Evolutionary conservation across 2,113 vertebrate genomes (phyloP), one percentile per base, ranked within the genome.

Genomic region (Toxostoma redivivum): DNA sequence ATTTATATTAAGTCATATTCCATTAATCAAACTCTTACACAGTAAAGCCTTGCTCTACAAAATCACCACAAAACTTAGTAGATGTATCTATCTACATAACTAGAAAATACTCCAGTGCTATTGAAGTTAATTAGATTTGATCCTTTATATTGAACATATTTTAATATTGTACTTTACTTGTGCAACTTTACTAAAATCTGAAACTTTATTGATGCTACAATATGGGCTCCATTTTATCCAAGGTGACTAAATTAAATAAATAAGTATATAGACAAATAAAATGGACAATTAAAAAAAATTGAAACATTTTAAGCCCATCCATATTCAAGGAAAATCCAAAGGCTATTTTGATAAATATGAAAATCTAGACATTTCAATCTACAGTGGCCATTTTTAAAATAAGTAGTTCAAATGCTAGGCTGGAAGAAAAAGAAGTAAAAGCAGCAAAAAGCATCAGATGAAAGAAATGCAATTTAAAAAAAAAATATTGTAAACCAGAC

Each of bases 401-500:
- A 56, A 33, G 23, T 30, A 37, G 18, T 66, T 86, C 13, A 73
- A 86, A 30, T 76, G 18, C 44, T 64, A 54, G 35, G 37, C 56
- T 94, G 86, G 56, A 88, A 86, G 27, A 30, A 88, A 84, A 56
- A 88, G 38, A 90, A 92, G 17, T 44, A 86, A 88, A 86, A 88
- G 42, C 13, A 78, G 70, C 0, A 1, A 81, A 83, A 79, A 77
- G 51, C 3, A 86, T 81, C 42, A 73, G 50, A 78, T 23, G 10
- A 86, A 74, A 54, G 22, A 86, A 90, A 81, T 51, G 33, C 27
- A 89, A 74, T 77, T 66, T 6, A 3, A 33, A 82, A 70, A 70
- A 84, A 90, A 79, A 82, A 35, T 8, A 48, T 5, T 88, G 72
- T 45, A 78, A 88, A 86, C 18, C 69, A 72, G 57, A 80, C 17